Conservation (phyloP, 1,140 invertebrate species). For the Aphidius ervi region DNA sequence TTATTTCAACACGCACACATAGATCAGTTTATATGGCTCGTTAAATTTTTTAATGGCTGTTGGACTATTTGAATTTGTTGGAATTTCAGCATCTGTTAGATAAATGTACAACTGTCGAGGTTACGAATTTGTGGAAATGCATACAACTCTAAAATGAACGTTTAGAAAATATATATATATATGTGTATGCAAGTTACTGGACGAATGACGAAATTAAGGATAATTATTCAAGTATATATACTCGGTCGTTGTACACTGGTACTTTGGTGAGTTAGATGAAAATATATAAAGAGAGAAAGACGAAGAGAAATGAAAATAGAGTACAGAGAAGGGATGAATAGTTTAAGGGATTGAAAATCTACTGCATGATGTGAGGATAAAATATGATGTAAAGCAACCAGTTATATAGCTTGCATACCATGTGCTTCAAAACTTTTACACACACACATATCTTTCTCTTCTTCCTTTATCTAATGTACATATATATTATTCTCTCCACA, state of each 20-base stretch:
- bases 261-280: slow-evolving; percentile 9
- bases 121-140: too few species aligned
- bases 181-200: slow-evolving; percentile 4
- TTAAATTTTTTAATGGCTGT: slow-evolving; percentile 9
- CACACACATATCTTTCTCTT: neutral
- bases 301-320: neutral
- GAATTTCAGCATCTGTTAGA: slow-evolving; percentile 17
- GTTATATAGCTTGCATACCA: neutral
- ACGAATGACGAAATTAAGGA: slow-evolving; percentile 43
- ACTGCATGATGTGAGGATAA: neutral
- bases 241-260: slow-evolving; percentile 19
- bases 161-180: too few species aligned
- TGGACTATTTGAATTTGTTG: slow-evolving; percentile 10
- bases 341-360: too few species aligned
- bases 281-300: neutral
- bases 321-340: too few species aligned
- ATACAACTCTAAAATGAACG: too few species aligned
- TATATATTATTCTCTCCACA: slow-evolving; percentile 18
- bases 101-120: slow-evolving; percentile 1
- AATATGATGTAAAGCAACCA: neutral
- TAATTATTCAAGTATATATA: slow-evolving; percentile 45
- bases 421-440: too few species aligned
- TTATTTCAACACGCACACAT: too few species aligned
- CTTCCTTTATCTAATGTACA: neutral
- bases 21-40: neutral